phyloP scores from a whole-genome alignment of 1,140 invertebrate species.

The Agraylea sexmaculata region DNA sequence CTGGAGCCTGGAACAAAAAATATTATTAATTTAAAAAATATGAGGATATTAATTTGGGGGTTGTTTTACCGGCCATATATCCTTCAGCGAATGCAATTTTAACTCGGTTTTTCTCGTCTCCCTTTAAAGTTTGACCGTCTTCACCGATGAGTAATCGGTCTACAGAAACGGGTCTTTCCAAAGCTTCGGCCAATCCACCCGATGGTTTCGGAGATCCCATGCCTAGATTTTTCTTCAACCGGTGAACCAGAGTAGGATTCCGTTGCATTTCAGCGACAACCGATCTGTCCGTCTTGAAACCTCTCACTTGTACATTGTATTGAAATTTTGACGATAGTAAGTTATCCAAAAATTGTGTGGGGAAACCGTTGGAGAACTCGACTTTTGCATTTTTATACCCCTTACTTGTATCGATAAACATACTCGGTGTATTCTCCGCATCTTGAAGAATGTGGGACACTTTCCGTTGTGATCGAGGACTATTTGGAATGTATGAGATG shows the following conservation, averaged over 20 bases:
- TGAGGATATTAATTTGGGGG: neutral
- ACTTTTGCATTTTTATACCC: constrained; percentile 13
- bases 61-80: constrained; percentile 54
- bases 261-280: constrained; percentile 53
- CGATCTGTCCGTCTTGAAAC: constrained; percentile 65
- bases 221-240: constrained; percentile 43
- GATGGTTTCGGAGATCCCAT: constrained; percentile 23
- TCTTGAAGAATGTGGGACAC: constrained; percentile 10
- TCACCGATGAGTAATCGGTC: constrained; percentile 30
- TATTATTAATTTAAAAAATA: neutral
- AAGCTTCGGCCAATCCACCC: constrained; percentile 18
- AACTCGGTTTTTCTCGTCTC: constrained; percentile 52
- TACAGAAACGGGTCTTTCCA: constrained; percentile 29
- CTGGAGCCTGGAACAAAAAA: constrained; percentile 27
- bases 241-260: constrained; percentile 50
- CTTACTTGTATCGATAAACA: constrained; percentile 10
- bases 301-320: constrained; percentile 44
- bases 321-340: constrained; percentile 28
- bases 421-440: constrained; percentile 1
- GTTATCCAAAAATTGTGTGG: constrained; percentile 18
- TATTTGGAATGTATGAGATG: constrained; percentile 1
- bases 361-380: constrained; percentile 27
- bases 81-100: constrained; percentile 87
- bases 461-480: too few species aligned
- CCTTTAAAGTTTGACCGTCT: constrained; percentile 25